Evolutionary conservation across 1,140 invertebrate genomes (phyloP).

Genomic region (Macrocentrus cingulum): DNA sequence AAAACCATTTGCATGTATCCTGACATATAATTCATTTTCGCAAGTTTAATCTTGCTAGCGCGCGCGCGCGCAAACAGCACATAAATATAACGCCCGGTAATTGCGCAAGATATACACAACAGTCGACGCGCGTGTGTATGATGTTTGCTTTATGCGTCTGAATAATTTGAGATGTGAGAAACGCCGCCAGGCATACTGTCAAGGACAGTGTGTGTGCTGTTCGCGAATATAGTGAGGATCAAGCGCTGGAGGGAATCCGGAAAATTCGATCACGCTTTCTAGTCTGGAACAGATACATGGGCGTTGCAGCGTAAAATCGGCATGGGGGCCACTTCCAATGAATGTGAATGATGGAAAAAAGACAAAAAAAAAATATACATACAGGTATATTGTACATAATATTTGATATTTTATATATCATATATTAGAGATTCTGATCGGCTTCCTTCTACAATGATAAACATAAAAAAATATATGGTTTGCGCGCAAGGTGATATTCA

Average conservation of each 20-base stretch:
- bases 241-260: slow-evolving; percentile 16
- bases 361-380: too few species aligned
- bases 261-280: slow-evolving; percentile 16
- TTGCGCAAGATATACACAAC: background rate
- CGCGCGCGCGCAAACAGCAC: too few species aligned
- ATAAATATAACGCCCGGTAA: background rate
- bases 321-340: background rate
- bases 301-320: slow-evolving; percentile 7
- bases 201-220: background rate
- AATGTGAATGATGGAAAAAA: too few species aligned
- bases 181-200: slow-evolving; percentile 10
- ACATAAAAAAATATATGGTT: too few species aligned
- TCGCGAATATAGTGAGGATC: slow-evolving; percentile 2
- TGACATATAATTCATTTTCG: too few species aligned
- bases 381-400: too few species aligned
- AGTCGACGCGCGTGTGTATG: background rate
- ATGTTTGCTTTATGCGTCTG: slow-evolving; percentile 3
- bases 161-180: slow-evolving; percentile 4
- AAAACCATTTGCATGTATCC: too few species aligned
- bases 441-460: too few species aligned
- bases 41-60: too few species aligned
- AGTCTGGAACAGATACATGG: slow-evolving; percentile 3
- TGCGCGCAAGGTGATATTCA: too few species aligned
- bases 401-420: too few species aligned
- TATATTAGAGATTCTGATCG: too few species aligned